Percentiles rank a stretch among this genome's conserved stretches.
Evolutionary conservation across 2,113 vertebrate genomes (phyloP).

Genomic region (Pimephales promelas): DNA sequence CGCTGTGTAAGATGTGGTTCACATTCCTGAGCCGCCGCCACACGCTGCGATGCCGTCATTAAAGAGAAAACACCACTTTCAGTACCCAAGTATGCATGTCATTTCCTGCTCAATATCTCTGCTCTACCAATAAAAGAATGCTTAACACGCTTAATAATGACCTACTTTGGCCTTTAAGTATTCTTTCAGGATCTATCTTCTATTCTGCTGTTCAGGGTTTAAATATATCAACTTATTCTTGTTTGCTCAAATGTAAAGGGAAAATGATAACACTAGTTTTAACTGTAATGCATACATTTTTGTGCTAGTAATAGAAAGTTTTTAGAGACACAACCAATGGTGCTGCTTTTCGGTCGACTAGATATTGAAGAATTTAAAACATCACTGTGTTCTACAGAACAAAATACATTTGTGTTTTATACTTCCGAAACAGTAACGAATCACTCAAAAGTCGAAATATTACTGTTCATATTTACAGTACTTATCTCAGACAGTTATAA

Average conservation of each 20-base stretch:
- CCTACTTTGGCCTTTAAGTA: not conserved
- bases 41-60: slow-evolving; percentile 7
- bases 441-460: too few species aligned
- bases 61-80: slow-evolving; percentile 19
- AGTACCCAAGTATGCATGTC: not conserved
- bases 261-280: too few species aligned
- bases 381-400: too few species aligned
- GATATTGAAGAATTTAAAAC: too few species aligned
- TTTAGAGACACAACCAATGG: too few species aligned
- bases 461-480: too few species aligned
- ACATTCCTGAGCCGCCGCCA: slow-evolving; percentile 34
- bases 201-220: not conserved
- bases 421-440: too few species aligned
- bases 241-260: not conserved
- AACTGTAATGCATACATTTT: too few species aligned
- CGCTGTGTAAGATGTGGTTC: slow-evolving; percentile 17
- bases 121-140: not conserved
- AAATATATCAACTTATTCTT: not conserved
- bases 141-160: not conserved
- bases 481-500: too few species aligned
- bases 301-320: too few species aligned
- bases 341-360: too few species aligned
- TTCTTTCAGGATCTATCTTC: not conserved
- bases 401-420: too few species aligned
- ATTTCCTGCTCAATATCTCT: not conserved